Percentiles rank a stretch among this genome's conserved stretches.
phyloP scores from a whole-genome alignment of 1,140 invertebrate species.

The Andrena cerasifolii region DNA sequence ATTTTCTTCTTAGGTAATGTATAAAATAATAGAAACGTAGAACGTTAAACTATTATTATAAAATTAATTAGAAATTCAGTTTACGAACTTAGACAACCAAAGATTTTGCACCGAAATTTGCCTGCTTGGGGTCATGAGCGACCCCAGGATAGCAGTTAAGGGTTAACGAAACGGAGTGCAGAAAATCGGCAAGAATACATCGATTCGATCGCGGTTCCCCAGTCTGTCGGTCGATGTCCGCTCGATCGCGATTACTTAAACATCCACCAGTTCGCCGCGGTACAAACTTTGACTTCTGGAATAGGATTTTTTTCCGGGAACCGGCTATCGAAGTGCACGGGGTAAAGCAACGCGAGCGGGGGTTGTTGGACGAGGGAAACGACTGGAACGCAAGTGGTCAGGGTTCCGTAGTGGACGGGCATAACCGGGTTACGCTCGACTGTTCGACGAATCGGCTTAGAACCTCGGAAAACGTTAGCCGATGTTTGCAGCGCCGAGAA shows the following conservation, averaged over 20 bases:
- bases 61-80: no score
- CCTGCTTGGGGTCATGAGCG: no score
- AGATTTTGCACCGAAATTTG: no score
- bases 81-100: no score
- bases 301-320: conserved; percentile 13
- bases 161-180: no score
- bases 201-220: not conserved
- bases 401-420: not conserved
- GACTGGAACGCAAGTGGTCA: not conserved
- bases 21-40: no score
- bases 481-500: not conserved
- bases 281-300: not conserved
- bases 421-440: conserved; percentile 12
- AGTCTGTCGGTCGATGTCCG: not conserved
- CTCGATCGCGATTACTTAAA: conserved; percentile 12
- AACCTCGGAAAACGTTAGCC: conserved; percentile 11
- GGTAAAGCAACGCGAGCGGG: not conserved
- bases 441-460: conserved; percentile 1
- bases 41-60: no score
- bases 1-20: no score
- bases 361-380: not conserved
- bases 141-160: no score
- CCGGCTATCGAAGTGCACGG: not conserved
- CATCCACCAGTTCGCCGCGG: not conserved
- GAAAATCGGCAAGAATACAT: conserved; percentile 41